These are phyloP conservation scores for Anas platyrhynchos DNA, from an alignment of 2,113 vertebrate species.

Conservation along the genomic window DNA sequence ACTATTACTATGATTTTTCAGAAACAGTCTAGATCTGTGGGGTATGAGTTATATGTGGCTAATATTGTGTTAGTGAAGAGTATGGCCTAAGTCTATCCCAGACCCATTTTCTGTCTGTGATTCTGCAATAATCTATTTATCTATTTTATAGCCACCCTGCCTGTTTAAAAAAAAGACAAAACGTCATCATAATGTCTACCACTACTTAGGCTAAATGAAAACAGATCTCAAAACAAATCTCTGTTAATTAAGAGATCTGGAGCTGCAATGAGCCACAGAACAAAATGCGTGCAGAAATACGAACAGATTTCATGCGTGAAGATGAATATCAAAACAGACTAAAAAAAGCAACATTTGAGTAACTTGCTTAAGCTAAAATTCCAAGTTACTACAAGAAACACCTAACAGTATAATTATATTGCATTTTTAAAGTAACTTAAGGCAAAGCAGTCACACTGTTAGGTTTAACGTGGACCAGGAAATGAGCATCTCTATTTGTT, in stretches of 20 bases:
- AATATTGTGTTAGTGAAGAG: background rate
- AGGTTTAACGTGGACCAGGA: background rate
- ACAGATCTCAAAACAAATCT: background rate
- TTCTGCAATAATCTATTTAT: background rate
- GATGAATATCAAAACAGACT: background rate
- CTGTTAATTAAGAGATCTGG: background rate
- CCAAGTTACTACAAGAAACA: background rate
- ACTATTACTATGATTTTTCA: background rate
- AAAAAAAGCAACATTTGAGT: background rate
- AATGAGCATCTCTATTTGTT: background rate
- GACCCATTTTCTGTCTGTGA: background rate
- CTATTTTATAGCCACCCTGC: background rate
- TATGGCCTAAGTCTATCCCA: background rate
- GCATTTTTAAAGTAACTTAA: background rate
- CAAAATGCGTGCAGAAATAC: background rate
- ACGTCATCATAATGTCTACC: background rate
- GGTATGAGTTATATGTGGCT: background rate
- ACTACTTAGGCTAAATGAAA: background rate
- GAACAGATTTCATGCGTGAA: background rate
- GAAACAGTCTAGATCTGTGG: background rate
- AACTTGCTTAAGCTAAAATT: background rate
- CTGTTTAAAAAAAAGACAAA: background rate
- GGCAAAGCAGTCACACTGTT: background rate
- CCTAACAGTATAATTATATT: background rate
- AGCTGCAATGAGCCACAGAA: background rate